Conservation (phyloP, 2,888 invertebrate species). For the Onchidella celtica region DNA sequence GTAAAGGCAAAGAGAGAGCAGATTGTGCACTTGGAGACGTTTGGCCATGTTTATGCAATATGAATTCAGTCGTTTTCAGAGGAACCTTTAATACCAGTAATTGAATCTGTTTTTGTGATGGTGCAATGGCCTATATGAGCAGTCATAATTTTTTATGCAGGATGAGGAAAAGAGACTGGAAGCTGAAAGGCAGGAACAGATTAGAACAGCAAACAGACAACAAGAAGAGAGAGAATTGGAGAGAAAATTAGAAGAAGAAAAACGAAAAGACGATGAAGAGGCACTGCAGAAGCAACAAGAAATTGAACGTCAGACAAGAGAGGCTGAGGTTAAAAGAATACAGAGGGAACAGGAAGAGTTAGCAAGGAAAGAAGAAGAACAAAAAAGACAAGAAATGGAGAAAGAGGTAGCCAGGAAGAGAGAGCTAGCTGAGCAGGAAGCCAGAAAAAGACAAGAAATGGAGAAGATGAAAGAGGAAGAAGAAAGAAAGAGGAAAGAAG, state of each 20-base stretch:
- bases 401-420: slow-evolving; percentile 43
- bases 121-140: background rate
- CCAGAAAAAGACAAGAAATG: slow-evolving; percentile 39
- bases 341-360: slow-evolving; percentile 10
- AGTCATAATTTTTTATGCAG: background rate
- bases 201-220: background rate
- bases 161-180: background rate
- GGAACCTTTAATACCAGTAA: no score
- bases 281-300: slow-evolving; percentile 48
- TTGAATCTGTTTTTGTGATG: no score
- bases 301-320: slow-evolving; percentile 56
- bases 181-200: slow-evolving; percentile 12
- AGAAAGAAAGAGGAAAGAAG: slow-evolving; percentile 1
- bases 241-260: slow-evolving; percentile 49
- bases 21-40: no score
- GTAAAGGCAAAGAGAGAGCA: no score
- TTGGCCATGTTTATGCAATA: no score
- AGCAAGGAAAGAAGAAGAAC: slow-evolving; percentile 52
- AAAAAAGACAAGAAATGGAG: slow-evolving; percentile 59
- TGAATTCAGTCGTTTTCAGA: no score
- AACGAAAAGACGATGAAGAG: slow-evolving; percentile 58
- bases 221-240: slow-evolving; percentile 28
- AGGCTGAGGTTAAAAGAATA: slow-evolving; percentile 51
- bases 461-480: slow-evolving; percentile 28
- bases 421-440: slow-evolving; percentile 5